Base-by-base conservation (phyloP, 2,888 invertebrate species). In the Aproaerema taeniolella region DNA sequence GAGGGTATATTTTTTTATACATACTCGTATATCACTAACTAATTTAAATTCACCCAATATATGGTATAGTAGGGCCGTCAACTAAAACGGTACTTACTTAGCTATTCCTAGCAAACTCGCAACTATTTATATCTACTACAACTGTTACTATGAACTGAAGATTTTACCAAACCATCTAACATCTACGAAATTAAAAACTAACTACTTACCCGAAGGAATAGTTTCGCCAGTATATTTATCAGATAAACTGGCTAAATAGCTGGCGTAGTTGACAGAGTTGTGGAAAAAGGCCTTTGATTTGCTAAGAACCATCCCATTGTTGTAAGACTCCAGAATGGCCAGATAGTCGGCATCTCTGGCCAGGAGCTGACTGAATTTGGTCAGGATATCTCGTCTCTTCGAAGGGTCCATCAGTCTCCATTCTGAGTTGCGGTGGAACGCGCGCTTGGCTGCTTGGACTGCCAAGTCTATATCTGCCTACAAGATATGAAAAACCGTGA, bases 211-310 rank as follows among this genome's bases (percentile, higher is more conserved):
- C 52, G 92, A 88, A 12, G 95, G 93, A 36, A 95, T 92, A 0
- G 93, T 93, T 59, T 88, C 90, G 16, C 92, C 92, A 45, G 93
- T 91, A 61, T 92, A 92, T 75, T 97, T 97, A 64, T 97, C 97
- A 0, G 96, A 94, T 91, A 94, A 96, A 1, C 97, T 97, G 9
- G 96, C 97, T 71, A 93, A 95, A 64, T 96, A 97, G 51, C 95
- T 91, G 4, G 95, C 97, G 74, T 96, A 97, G 70, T 99, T 97
- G 45, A 97, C 70, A 0, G 98, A 96, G 82, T 38, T 82, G 78
- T 34, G 90, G 50, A 67, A 91, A 90, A 47, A 83, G 85, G 16
- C 65, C 64, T 49, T 89, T 89, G 92, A 83, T 50, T 87, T 76
- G 1, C 80, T 65, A 60, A 90, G 93, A 0, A 96, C 93, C 74